Percentiles rank a stretch among this genome's conserved stretches.
These are phyloP conservation scores for Triops longicaudatus DNA, from an alignment of 1,140 invertebrate species.

Conservation along the genomic window DNA sequence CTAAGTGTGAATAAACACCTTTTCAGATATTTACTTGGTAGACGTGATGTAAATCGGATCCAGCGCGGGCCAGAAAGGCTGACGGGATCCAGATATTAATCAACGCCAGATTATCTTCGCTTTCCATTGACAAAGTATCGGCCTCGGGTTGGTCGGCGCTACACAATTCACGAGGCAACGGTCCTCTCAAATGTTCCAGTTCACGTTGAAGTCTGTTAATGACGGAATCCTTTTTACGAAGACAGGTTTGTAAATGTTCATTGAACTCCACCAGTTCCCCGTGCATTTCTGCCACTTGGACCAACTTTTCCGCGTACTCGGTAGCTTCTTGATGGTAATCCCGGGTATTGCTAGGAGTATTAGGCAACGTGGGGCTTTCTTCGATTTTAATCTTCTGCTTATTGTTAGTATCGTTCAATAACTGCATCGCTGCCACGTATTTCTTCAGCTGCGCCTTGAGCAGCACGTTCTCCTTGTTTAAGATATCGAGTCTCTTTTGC, in stretches of 20 bases:
- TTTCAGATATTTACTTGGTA: slow-evolving; percentile 58
- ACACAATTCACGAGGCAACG: slow-evolving; percentile 45
- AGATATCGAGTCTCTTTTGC: slow-evolving; percentile 16
- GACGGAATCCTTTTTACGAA: slow-evolving; percentile 52
- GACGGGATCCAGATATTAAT: slow-evolving; percentile 88
- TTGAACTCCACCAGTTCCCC: slow-evolving; percentile 93
- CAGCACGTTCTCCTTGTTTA: slow-evolving; percentile 68
- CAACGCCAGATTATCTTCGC: slow-evolving; percentile 40
- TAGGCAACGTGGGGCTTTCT: background rate
- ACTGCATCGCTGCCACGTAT: slow-evolving; percentile 81
- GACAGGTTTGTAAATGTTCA: slow-evolving; percentile 50
- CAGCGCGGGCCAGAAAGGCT: slow-evolving; percentile 72
- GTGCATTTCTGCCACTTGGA: slow-evolving; percentile 93
- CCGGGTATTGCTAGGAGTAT: background rate
- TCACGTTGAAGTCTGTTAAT: slow-evolving; percentile 55
- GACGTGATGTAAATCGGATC: slow-evolving; percentile 68
- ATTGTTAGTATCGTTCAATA: slow-evolving; percentile 47
- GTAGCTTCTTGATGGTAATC: slow-evolving; percentile 27
- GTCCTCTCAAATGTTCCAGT: slow-evolving; percentile 59
- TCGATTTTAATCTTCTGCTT: slow-evolving; percentile 28
- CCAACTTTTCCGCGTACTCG: slow-evolving; percentile 74
- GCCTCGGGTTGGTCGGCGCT: slow-evolving; percentile 25
- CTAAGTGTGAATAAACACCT: slow-evolving; percentile 17
- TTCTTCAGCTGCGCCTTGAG: slow-evolving; percentile 80
- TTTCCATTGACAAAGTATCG: background rate